These are phyloP conservation scores for Chouioia cunea DNA, from an alignment of 2,888 invertebrate species.

Conservation along the genomic window DNA sequence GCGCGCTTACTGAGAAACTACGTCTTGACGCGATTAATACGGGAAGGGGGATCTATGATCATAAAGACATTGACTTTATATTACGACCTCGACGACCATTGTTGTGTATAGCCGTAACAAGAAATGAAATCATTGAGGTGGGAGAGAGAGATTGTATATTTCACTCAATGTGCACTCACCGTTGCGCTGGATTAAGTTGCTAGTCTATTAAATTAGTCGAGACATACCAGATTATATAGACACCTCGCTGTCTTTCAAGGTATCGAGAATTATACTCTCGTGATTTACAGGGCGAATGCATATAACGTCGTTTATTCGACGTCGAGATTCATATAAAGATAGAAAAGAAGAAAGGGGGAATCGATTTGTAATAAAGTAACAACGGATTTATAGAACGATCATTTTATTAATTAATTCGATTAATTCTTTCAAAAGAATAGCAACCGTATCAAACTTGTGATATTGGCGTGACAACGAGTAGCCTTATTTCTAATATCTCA, in stretches of 20 bases:
- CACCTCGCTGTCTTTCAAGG: not conserved
- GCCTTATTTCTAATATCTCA: conserved; percentile 32
- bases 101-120: not conserved
- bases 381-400: conserved; percentile 27
- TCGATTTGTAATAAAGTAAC: not conserved
- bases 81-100: not conserved
- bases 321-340: conserved; percentile 11
- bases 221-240: conserved; percentile 10
- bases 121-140: conserved; percentile 19
- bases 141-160: conserved; percentile 15
- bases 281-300: not conserved
- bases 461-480: conserved; percentile 24
- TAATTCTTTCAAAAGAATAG: conserved; percentile 18
- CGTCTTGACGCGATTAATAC: conserved; percentile 1
- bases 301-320: not conserved
- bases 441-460: conserved; percentile 19
- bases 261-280: not conserved
- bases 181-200: not conserved
- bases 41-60: not conserved
- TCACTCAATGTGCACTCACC: conserved; percentile 20
- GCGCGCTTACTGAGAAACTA: not conserved
- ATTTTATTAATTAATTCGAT: conserved; percentile 36
- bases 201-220: conserved; percentile 33
- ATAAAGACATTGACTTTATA: conserved; percentile 23
- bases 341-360: not conserved